Evolutionary conservation across 2,797 vertebrate species (phyloP).

Genomic region (Lepilemur septentrionalis): DNA sequence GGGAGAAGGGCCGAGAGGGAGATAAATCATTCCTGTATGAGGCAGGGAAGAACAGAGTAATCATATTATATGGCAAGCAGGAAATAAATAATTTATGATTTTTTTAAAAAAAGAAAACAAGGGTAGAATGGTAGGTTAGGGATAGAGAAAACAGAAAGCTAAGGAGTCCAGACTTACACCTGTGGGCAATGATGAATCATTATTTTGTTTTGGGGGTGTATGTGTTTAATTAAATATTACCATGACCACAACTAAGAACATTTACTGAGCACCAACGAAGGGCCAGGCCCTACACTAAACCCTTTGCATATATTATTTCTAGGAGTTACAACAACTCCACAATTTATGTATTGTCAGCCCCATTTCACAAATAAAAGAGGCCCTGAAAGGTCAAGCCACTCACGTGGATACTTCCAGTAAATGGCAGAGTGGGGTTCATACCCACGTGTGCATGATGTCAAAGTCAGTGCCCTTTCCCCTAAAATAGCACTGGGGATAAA

Average conservation of each 20-base stretch:
- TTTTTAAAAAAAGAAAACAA: background rate
- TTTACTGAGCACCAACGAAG: constrained; percentile 5
- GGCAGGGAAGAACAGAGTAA: background rate
- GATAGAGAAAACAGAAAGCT: background rate
- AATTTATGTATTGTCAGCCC: background rate
- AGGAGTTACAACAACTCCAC: background rate
- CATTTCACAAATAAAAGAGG: constrained; percentile 25
- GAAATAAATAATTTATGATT: background rate
- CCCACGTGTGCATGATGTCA: background rate
- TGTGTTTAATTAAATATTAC: background rate
- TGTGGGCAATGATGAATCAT: background rate
- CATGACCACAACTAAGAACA: background rate
- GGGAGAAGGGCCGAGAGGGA: background rate
- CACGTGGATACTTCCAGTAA: background rate
- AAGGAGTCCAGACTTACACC: background rate
- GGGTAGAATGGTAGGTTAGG: background rate
- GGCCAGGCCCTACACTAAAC: background rate
- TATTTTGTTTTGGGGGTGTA: background rate
- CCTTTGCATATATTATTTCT: background rate
- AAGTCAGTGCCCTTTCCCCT: background rate
- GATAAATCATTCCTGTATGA: constrained; percentile 6
- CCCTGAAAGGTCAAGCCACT: background rate
- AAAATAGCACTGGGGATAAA: background rate
- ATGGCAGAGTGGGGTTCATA: background rate
- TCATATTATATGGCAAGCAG: background rate